Base-by-base conservation (phyloP, 2,888 invertebrate genomes). In the Hydrotaea cyrtoneurina region DNA sequence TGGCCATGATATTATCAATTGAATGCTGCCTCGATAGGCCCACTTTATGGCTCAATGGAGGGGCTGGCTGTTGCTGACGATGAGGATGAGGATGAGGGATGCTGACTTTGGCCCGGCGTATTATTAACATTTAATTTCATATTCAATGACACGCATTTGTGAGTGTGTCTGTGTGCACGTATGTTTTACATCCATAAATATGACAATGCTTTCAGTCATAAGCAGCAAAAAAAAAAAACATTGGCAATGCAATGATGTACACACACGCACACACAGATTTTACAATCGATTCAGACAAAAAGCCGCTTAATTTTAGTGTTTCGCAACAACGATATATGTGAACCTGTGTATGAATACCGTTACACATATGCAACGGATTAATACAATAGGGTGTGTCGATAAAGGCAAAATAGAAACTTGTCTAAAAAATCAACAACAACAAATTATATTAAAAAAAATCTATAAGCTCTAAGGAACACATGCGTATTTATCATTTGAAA, bases 231-330 rank as follows among this genome's bases (percentile, higher is more conserved):
- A 11, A 15, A 13, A 15, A 11, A 23, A 39, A 36, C 66, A 31
- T 10, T 62, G n/a, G 36, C 62, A 62, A 31, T 23, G 43, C 66
- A 66, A 69, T 69, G 19, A 69, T 69, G 43, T 31, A 2, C 31
- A 4, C 31, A 4, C 62, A 69, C 46, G 43, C n/a, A 2, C 31
- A 4, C 31, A 4, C 62, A 62, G 21, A 69, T 69, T 69, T 69
- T 46, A 46, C 69, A 69, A 23, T 69, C 69, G 23, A 69, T 69
- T 23, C 43, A 69, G 21, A 46, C 69, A 66, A 69, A 69, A 69
- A 69, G 43, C 69, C 23, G 69, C 46, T 69, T 69, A 69, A 43
- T 69, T 46, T 46, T 46, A 46, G 21, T 69, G 69, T 69, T 46
- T 66, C 66, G 21, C 21, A 69, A 2, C 19, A 66, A 39, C 66